Evolutionary conservation across 2,113 vertebrate species (phyloP).

Genomic region (Campylorhamphus procurvoides): DNA sequence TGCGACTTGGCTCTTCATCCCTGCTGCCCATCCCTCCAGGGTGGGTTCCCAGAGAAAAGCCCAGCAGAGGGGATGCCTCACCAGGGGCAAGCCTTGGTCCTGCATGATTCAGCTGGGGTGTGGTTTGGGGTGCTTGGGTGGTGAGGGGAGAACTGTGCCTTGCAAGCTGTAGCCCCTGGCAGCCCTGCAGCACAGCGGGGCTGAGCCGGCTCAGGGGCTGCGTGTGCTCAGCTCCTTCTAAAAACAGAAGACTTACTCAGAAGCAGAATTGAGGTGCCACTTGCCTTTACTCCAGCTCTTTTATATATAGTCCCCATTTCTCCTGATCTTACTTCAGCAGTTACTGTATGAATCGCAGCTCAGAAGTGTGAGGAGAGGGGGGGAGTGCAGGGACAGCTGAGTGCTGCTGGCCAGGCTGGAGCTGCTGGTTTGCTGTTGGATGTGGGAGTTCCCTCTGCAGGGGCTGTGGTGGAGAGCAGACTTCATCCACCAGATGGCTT

Average conservation of each 20-base stretch:
- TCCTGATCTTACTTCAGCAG: slow-evolving; percentile 33
- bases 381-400: not conserved
- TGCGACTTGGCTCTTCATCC: not conserved
- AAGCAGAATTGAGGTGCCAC: not conserved
- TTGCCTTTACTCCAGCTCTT: not conserved
- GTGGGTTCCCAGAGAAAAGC: not conserved
- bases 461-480: not conserved
- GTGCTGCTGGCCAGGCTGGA: not conserved
- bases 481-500: not conserved
- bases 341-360: slow-evolving; percentile 4
- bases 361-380: not conserved
- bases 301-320: not conserved
- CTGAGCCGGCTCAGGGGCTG: not conserved
- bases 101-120: not conserved
- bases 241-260: slow-evolving; percentile 47
- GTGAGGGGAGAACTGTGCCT: not conserved
- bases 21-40: not conserved
- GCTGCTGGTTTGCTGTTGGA: not conserved
- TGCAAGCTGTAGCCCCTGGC: not conserved
- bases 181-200: not conserved
- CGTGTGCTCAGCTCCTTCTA: not conserved
- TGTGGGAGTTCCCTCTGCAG: not conserved
- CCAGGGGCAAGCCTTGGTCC: accelerated
- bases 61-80: no score
- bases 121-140: accelerated